Conservation (phyloP, 30 jellyfish, hydroid and myxozoan genomes). For the Hydractinia echinata region DNA sequence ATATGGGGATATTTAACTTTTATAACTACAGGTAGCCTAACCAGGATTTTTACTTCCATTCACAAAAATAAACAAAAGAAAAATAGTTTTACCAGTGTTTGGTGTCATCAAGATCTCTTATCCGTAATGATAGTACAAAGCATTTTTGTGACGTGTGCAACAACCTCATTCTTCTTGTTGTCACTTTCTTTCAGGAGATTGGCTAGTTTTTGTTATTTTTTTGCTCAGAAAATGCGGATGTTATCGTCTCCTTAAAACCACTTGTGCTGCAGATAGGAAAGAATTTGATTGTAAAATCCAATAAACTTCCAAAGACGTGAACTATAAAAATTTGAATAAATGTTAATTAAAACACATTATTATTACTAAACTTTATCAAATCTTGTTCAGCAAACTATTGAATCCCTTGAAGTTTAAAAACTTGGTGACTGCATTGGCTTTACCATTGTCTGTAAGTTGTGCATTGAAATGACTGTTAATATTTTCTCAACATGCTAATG, state of each 20-base stretch:
- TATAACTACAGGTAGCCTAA: too few species aligned
- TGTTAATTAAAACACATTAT: neutral
- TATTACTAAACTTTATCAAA: too few species aligned
- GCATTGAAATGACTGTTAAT: too few species aligned
- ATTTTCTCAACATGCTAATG: too few species aligned
- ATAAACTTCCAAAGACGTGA: slow-evolving; percentile 60
- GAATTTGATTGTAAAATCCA: slow-evolving; percentile 55
- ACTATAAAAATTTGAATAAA: slow-evolving; percentile 23
- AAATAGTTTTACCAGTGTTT: slow-evolving; percentile 10
- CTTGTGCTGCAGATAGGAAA: slow-evolving; percentile 51
- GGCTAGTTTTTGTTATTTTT: slow-evolving; percentile 47
- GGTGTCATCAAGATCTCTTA: neutral
- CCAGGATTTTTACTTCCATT: neutral
- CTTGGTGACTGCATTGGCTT: too few species aligned
- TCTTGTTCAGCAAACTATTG: too few species aligned
- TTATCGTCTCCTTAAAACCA: slow-evolving; percentile 37
- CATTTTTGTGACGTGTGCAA: slow-evolving; percentile 16
- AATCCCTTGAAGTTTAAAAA: too few species aligned
- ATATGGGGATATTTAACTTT: too few species aligned
- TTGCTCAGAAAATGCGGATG: slow-evolving; percentile 35
- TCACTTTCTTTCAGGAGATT: slow-evolving; percentile 3
- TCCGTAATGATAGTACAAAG: slow-evolving; percentile 3
- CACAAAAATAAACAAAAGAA: neutral
- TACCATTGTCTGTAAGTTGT: too few species aligned
- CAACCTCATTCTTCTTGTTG: neutral